phyloP scores from a whole-genome alignment of 2,888 invertebrate species.

The Cephus sareptanus region DNA sequence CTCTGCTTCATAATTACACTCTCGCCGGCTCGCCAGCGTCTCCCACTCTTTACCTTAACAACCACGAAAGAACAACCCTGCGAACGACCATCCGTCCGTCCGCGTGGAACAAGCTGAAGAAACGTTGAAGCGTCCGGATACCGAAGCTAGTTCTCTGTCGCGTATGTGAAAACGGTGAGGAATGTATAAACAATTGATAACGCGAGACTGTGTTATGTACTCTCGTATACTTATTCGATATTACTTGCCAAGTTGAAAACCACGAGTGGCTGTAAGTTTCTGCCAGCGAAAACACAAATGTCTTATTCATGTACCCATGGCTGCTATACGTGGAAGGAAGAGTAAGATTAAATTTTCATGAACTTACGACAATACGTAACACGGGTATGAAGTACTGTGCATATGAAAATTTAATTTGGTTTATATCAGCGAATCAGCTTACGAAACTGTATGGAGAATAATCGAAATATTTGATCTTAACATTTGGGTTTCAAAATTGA shows the following conservation, averaged over 20 bases:
- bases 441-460: background rate
- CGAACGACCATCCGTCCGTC: background rate
- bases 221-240: background rate
- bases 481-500: background rate
- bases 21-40: slow-evolving; percentile 40
- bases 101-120: background rate
- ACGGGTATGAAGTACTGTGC: slow-evolving; percentile 37
- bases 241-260: background rate
- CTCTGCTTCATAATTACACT: slow-evolving; percentile 65
- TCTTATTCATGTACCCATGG: background rate
- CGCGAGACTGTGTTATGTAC: background rate
- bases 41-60: slow-evolving; percentile 2
- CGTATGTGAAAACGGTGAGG: background rate
- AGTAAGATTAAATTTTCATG: slow-evolving; percentile 43
- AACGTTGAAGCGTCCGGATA: background rate
- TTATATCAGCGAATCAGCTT: slow-evolving; percentile 25
- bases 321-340: background rate
- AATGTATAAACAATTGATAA: background rate
- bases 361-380: slow-evolving; percentile 40
- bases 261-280: background rate
- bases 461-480: slow-evolving; percentile 11
- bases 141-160: background rate
- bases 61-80: slow-evolving; percentile 15
- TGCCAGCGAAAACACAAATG: background rate
- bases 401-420: slow-evolving; percentile 45